Evolutionary conservation across 2,113 vertebrate species (phyloP).

Genomic region (Lepidothrix coronata): DNA sequence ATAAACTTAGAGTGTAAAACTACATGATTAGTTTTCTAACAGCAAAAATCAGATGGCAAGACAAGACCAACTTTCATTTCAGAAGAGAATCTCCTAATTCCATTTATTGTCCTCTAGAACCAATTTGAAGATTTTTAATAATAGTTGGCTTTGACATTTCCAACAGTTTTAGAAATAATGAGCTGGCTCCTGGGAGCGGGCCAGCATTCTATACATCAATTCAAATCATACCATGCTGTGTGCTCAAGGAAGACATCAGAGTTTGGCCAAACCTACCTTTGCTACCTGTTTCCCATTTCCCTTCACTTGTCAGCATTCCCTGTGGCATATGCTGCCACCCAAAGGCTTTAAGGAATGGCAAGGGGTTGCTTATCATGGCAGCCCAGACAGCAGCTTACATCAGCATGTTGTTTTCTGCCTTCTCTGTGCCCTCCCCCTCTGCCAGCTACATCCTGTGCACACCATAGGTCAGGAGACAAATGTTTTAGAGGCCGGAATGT

Average conservation of each 20-base stretch:
- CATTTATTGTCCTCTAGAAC: not conserved
- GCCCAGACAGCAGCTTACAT: not conserved
- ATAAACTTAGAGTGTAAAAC: not conserved
- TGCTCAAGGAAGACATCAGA: not conserved
- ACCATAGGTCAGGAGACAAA: not conserved
- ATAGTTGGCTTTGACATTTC: not conserved
- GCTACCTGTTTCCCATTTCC: not conserved
- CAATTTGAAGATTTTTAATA: not conserved
- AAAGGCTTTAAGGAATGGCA: not conserved
- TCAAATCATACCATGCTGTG: not conserved
- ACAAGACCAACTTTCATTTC: not conserved
- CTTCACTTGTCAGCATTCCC: not conserved
- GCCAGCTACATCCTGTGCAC: not conserved
- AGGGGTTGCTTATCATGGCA: not conserved
- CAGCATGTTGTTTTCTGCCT: not conserved
- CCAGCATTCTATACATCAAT: not conserved
- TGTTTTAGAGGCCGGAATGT: not conserved
- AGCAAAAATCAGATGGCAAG: not conserved
- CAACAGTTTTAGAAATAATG: not conserved
- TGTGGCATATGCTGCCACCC: not conserved
- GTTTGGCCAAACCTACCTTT: not conserved
- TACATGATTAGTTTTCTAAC: not conserved
- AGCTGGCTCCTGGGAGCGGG: not conserved
- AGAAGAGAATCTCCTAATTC: not conserved
- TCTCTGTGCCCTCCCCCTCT: not conserved